A percentile compares a stretch with the other conserved stretches of the same genome.
phyloP scores from a whole-genome alignment of 2,797 vertebrate species.

The Sparidentex hasta region DNA sequence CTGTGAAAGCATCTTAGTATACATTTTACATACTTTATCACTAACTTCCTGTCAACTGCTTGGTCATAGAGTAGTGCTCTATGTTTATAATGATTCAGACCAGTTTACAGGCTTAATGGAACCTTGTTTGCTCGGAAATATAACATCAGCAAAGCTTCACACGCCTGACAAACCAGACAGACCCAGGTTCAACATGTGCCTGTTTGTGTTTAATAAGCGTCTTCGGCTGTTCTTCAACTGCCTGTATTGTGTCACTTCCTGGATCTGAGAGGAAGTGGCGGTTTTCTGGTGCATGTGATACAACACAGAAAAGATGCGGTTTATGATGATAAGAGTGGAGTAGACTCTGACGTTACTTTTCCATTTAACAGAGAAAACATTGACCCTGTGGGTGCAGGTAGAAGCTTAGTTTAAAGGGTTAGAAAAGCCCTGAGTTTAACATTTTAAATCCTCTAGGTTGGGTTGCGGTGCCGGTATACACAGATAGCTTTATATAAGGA shows the following conservation, averaged over 20 bases:
- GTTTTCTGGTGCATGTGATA: slow-evolving; percentile 55
- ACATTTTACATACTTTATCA: background rate
- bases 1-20: background rate
- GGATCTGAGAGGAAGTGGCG: slow-evolving; percentile 66
- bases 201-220: background rate
- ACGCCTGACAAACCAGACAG: background rate
- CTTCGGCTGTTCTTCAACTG: slow-evolving; percentile 27
- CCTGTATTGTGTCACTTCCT: slow-evolving; percentile 68
- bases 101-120: slow-evolving; percentile 36
- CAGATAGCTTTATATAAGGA: background rate
- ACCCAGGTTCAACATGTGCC: background rate
- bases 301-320: slow-evolving; percentile 13
- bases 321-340: background rate
- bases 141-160: slow-evolving; percentile 10
- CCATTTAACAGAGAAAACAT: background rate
- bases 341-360: background rate
- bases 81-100: slow-evolving; percentile 37
- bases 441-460: no score
- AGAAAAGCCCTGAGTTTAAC: background rate
- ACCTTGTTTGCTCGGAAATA: slow-evolving; percentile 39
- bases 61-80: slow-evolving; percentile 3
- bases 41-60: background rate
- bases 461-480: background rate
- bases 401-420: background rate
- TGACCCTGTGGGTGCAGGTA: background rate